A percentile compares a stretch with the other conserved stretches of the same genome.
These are phyloP conservation scores for Cephalotes varians DNA, from an alignment of 2,888 invertebrate species.

Conservation along the genomic window DNA sequence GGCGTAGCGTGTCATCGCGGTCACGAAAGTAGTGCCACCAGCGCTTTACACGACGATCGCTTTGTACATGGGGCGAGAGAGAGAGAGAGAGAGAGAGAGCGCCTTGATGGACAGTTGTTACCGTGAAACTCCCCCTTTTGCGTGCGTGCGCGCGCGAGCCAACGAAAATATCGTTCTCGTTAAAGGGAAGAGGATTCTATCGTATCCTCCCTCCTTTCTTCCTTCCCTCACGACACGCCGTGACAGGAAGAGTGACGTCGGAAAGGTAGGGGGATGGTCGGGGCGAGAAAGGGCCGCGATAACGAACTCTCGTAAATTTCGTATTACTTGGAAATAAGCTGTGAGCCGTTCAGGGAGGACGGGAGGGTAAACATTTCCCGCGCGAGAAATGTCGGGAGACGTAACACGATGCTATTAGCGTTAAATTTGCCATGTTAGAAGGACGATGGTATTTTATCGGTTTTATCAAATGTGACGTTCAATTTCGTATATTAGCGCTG, in stretches of 20 bases:
- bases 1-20: conserved; percentile 58
- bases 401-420: background rate
- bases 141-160: background rate
- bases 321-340: conserved; percentile 7
- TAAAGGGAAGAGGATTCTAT: conserved; percentile 17
- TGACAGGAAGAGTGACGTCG: conserved; percentile 24
- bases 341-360: background rate
- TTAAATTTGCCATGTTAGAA: background rate
- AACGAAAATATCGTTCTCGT: conserved; percentile 22
- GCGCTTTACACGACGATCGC: conserved; percentile 13
- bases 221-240: background rate
- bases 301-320: conserved; percentile 42
- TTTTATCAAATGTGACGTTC: background rate
- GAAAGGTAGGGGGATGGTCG: background rate
- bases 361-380: conserved; percentile 19
- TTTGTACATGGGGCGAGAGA: no score
- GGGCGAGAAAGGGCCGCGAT: conserved; percentile 30
- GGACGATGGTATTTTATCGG: background rate
- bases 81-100: background rate
- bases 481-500: background rate
- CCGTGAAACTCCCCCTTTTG: background rate
- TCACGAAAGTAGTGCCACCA: conserved; percentile 55
- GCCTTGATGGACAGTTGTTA: conserved; percentile 3
- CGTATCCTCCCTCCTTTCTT: background rate
- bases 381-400: background rate